A percentile compares a stretch with the other conserved stretches of the same genome.
phyloP scores from a whole-genome alignment of 1,140 invertebrate species.

The Coenobita brevimanus region DNA sequence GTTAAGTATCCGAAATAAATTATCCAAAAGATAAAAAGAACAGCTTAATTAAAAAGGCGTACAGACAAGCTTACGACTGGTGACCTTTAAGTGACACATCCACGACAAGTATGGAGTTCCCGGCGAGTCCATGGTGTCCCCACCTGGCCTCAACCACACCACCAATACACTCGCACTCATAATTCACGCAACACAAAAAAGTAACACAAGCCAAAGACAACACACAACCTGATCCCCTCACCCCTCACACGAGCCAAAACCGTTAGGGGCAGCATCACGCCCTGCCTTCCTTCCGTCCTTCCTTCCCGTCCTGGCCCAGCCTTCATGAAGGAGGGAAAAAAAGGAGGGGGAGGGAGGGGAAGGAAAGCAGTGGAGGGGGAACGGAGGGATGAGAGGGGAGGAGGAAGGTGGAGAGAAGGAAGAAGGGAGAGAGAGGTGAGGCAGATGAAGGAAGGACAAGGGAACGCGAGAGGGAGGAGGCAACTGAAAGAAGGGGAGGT shows the following conservation, averaged over 20 bases:
- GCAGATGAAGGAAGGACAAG: too few relatives aligned
- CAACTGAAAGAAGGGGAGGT: too few relatives aligned
- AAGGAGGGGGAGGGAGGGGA: too few relatives aligned
- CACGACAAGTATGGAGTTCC: too few relatives aligned
- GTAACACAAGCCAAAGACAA: conserved; percentile 32
- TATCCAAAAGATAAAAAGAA: too few relatives aligned
- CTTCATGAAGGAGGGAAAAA: not conserved
- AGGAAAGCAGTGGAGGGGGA: not conserved
- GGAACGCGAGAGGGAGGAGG: not conserved
- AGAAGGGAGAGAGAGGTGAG: not conserved
- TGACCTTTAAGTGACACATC: too few relatives aligned
- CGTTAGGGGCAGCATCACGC: not conserved
- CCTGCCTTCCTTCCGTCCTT: not conserved
- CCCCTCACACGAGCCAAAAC: conserved; percentile 41
- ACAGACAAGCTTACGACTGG: too few relatives aligned
- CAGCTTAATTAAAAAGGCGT: too few relatives aligned
- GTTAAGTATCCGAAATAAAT: too few relatives aligned
- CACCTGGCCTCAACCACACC: too few relatives aligned
- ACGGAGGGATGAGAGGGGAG: conserved; percentile 10
- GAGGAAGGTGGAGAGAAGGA: not conserved
- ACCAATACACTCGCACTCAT: conserved; percentile 11
- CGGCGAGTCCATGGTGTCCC: too few relatives aligned
- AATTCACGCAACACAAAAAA: conserved; percentile 5
- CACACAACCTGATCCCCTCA: conserved; percentile 14
- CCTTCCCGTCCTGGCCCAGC: not conserved